Evolutionary conservation across 2,888 invertebrate genomes (phyloP), one percentile per base, ranked within the genome.

Genomic region (Scrobipalpa costella): DNA sequence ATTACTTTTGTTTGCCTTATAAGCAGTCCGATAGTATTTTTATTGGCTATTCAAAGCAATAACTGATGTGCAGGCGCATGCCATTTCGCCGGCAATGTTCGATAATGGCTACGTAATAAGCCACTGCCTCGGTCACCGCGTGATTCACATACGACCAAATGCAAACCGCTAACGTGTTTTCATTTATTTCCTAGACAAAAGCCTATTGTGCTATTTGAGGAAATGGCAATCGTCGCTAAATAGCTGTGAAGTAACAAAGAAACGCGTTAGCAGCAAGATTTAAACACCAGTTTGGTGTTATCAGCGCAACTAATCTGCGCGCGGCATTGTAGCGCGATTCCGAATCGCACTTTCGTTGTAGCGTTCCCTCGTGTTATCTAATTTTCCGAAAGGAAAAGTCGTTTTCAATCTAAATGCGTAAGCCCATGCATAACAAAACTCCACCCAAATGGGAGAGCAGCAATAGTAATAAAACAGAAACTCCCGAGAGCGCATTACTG

Each of bases 211-310:
- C 72, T 69, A 76, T 79, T 81, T 78, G 69, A 77, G 76, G 75
- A 80, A 84, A 85, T 72, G 70, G 76, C 76, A 76, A 77, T 79
- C 79, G 78, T 81, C 81, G 72, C 78, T 80, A 78, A 83, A 83
- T 76, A 80, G 75, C 76, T 70, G 65, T 72, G 68, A 71, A 73
- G 75, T 79, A 83, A 84, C 83, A 84, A 85, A 84, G 81, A 80
- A 81, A 83, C 74, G 76, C 76, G 76, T 78, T 80, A 77, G 78
- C 71, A 73, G 74, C 75, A 79, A 83, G 80, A 85, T 82, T 83
- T 80, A 83, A 83, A 79, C 77, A 77, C 75, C 80, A 78, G 76
- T 84, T 81, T 76, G 76, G 72, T 72, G 75, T 82, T 84, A 85
- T 85, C 83, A 70, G 73, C 64, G 69, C 73, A 79, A 84, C 70